Percentiles rank a stretch among this genome's conserved stretches.
These are phyloP conservation scores for Oikopleura dioica DNA, from an alignment of 23 tunicate genomes.

Conservation along the genomic window DNA sequence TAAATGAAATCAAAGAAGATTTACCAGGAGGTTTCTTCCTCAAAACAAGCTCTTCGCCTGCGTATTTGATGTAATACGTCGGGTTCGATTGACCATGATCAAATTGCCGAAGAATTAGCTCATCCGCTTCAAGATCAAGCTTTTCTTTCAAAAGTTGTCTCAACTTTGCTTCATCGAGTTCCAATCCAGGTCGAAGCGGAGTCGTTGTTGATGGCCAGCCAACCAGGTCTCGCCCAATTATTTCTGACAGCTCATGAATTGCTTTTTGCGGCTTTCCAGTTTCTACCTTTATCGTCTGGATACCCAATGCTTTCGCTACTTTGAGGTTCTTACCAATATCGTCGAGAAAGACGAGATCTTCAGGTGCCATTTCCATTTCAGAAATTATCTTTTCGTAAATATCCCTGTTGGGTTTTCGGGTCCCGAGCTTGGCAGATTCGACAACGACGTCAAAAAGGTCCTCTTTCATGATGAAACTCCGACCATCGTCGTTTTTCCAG, in stretches of 20 bases:
- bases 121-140: constrained; percentile 15
- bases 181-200: constrained; percentile 3
- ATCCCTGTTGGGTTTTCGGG: constrained; percentile 39
- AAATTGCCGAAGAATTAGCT: constrained; percentile 37
- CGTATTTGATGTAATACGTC: constrained; percentile 62
- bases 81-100: constrained; percentile 94
- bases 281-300: constrained; percentile 44
- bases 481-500: constrained; percentile 55
- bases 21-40: constrained; percentile 81
- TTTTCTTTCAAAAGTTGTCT: constrained; percentile 16
- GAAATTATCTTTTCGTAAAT: constrained; percentile 46
- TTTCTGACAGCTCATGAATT: constrained; percentile 42
- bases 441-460: constrained; percentile 29
- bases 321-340: constrained; percentile 44
- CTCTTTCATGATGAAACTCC: constrained; percentile 17
- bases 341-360: constrained; percentile 66
- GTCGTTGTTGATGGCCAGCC: not conserved
- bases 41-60: constrained; percentile 43
- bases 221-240: constrained; percentile 6
- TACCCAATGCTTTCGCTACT: constrained; percentile 62
- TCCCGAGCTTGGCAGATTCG: constrained; percentile 65
- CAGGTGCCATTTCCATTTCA: constrained; percentile 28
- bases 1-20: not conserved
- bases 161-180: not conserved
- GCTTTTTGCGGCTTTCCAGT: constrained; percentile 44